These are phyloP conservation scores for Euspilapteryx auroguttella DNA, from an alignment of 2,888 invertebrate genomes.

Conservation along the genomic window DNA sequence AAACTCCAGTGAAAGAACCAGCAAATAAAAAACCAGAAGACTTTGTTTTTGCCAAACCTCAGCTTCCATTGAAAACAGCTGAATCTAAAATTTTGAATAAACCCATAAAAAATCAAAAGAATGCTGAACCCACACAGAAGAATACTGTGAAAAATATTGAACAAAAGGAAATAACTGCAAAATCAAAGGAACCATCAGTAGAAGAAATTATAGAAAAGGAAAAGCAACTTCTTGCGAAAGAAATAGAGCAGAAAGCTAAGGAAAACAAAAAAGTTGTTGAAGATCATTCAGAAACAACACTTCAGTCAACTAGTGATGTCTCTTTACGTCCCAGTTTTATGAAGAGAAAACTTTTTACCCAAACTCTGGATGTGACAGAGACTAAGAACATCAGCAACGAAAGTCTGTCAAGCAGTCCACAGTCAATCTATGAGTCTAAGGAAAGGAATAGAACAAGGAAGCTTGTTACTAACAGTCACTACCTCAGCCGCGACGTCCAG, in stretches of 20 bases:
- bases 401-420: slow-evolving; percentile 22
- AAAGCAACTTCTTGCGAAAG: neutral
- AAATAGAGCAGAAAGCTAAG: neutral
- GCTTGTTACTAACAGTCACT: slow-evolving; percentile 29
- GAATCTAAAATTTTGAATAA: no score
- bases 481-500: slow-evolving; percentile 27
- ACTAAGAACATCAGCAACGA: slow-evolving; percentile 22
- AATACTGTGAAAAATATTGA: no score
- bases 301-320: slow-evolving; percentile 16
- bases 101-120: no score
- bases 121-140: no score
- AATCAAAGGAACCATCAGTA: no score
- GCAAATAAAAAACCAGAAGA: slow-evolving; percentile 11
- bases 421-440: slow-evolving; percentile 19
- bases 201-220: no score
- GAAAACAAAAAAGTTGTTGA: neutral
- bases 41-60: slow-evolving; percentile 29
- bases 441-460: slow-evolving; percentile 39
- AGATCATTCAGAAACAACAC: slow-evolving; percentile 5
- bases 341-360: slow-evolving; percentile 42
- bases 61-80: slow-evolving; percentile 21
- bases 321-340: slow-evolving; percentile 43
- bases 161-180: no score
- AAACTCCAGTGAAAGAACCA: neutral
- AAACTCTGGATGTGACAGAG: slow-evolving; percentile 35